A percentile compares a stretch with the other conserved stretches of the same genome.
phyloP scores from a whole-genome alignment of 2,113 vertebrate genomes.

The Hystrix brachyura region DNA sequence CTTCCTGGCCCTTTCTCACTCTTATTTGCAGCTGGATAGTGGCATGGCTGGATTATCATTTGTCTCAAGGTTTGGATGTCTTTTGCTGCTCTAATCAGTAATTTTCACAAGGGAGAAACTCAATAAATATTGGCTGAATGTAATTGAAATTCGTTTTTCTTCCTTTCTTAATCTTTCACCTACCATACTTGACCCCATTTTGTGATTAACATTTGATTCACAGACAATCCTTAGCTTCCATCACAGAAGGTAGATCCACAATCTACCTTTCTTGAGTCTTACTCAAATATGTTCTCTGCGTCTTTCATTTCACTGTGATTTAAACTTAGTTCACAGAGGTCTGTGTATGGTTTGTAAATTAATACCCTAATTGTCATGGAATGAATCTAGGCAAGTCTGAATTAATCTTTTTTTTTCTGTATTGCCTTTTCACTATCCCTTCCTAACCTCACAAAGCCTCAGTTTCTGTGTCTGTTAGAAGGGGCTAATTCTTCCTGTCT shows the following conservation, averaged over 20 bases:
- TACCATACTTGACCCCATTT: neutral
- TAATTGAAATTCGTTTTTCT: slow-evolving; percentile 9
- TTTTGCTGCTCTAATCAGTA: neutral
- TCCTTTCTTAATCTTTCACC: neutral
- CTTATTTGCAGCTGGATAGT: neutral
- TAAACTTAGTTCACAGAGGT: neutral
- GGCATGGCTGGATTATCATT: neutral
- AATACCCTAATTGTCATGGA: neutral
- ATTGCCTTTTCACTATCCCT: neutral
- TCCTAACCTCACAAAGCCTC: neutral
- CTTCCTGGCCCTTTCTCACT: neutral
- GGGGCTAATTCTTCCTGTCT: neutral
- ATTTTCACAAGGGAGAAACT: slow-evolving; percentile 16
- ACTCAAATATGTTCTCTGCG: neutral
- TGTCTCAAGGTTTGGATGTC: neutral
- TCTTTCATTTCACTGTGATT: neutral
- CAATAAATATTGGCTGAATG: neutral
- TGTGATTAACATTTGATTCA: slow-evolving; percentile 3
- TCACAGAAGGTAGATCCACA: neutral
- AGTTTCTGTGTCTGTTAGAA: neutral
- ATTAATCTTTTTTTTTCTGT: neutral
- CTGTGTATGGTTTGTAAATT: neutral
- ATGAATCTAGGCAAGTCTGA: neutral
- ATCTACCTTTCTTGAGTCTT: neutral
- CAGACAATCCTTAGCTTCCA: neutral